Evolutionary conservation across 2,113 vertebrate species (phyloP), one percentile per base, ranked within the genome.

Genomic region (Pycnonotus jocosus): DNA sequence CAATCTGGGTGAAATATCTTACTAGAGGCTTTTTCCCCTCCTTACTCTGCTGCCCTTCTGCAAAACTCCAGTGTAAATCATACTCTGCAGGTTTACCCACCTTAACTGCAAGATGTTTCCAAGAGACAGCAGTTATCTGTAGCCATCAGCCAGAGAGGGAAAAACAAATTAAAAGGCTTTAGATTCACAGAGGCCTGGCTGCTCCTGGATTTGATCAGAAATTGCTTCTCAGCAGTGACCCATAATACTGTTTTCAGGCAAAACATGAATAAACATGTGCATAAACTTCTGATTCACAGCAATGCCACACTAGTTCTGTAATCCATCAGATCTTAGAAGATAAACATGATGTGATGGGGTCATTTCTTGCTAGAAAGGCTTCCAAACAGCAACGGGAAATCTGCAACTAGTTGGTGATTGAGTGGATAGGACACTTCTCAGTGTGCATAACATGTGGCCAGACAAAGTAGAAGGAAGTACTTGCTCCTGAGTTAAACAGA

Each of bases 281-380:
- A 85, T 85, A 91, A 85, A 87, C 70, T 72, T 95, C 45, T 54
- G 48, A 79, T 81, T 72, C 20, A 14, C 37, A 87, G 66, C 70
- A 82, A 85, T 44, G 25, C 31, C 57, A 79, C 16, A 10, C n/a
- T 40, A 45, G 31, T 54, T 72, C 61, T 89, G 84, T 69, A 70
- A 95, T 78, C 56, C 61, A 72, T 76, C 89, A 87, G 53, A 47
- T 72, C 84, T 42, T 9, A 64, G 23, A 71, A 82, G 40, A 81
- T 22, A 91, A 89, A 95, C 37, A 35, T 11, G 17, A 78, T n/a
- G 45, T 64, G 86, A 92, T 57, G 45, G 38, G 37, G 76, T 48
- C 5, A 1, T 28, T 33, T 77, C 31, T 65, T 88, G 48, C 48
- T 45, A 64, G 57, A 48, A 82, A 87, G 48, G 25, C n/a, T 78